A percentile compares a stretch with the other conserved stretches of the same genome.
Evolutionary conservation across 2,888 invertebrate species (phyloP).

Genomic region (Lordiphosa fenestrarum): DNA sequence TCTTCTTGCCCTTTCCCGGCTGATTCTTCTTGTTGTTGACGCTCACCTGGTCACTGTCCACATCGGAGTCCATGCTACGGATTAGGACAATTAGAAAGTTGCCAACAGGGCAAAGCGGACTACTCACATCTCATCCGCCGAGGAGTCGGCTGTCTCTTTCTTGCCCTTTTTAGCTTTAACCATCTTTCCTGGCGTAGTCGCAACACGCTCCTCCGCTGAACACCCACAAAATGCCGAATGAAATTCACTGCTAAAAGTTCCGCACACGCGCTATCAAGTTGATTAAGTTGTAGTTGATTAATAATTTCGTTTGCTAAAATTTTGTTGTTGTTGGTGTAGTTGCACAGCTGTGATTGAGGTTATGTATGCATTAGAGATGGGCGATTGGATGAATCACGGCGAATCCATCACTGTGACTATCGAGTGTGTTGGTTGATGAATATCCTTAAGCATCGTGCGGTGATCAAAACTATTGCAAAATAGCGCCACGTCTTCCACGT

Average conservation of each 20-base stretch:
- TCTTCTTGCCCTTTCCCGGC: conserved; percentile 69
- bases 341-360: conserved; percentile 15
- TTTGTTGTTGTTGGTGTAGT: conserved; percentile 7
- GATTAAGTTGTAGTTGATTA: not conserved
- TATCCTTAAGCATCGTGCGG: too few relatives aligned
- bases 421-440: too few relatives aligned
- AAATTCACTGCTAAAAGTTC: conserved; percentile 65
- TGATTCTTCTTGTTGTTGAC: conserved; percentile 80
- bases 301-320: conserved; percentile 3
- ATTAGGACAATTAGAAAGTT: conserved; percentile 49
- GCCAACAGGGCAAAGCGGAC: conserved; percentile 43
- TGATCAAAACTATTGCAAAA: too few relatives aligned
- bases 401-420: too few relatives aligned
- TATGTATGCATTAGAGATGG: conserved; percentile 9
- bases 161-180: conserved; percentile 91
- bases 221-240: conserved; percentile 61
- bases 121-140: conserved; percentile 87
- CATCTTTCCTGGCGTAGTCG: conserved; percentile 82
- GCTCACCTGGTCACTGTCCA: conserved; percentile 64
- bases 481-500: too few relatives aligned
- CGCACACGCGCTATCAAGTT: conserved; percentile 43
- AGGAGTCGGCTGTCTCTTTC: conserved; percentile 83
- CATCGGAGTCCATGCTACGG: conserved; percentile 60
- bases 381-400: too few relatives aligned
- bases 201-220: conserved; percentile 78